These are phyloP conservation scores for Polyommatus icarus DNA, from an alignment of 2,888 invertebrate species.

Conservation along the genomic window DNA sequence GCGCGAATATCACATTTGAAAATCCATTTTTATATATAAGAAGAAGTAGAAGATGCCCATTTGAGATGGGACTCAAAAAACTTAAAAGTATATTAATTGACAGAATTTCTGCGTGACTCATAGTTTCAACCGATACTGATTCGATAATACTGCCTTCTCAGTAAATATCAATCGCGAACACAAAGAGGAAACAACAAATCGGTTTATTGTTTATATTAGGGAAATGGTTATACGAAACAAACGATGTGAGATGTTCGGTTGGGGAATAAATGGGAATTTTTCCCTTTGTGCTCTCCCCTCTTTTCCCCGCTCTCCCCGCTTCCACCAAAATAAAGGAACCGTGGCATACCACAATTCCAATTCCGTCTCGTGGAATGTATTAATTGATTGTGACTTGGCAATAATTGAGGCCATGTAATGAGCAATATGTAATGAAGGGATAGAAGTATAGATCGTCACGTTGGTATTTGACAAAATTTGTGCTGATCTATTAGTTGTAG, in stretches of 20 bases:
- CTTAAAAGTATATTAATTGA: no score
- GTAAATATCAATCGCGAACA: neutral
- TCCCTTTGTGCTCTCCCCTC: neutral
- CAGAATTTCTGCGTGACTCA: no score
- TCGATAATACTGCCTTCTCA: neutral
- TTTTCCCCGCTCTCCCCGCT: neutral
- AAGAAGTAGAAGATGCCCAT: no score
- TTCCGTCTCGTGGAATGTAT: neutral
- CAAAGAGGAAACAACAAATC: neutral
- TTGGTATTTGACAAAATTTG: no score
- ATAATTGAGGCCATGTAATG: neutral
- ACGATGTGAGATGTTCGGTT: neutral
- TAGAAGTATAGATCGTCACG: no score
- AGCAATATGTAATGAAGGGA: no score
- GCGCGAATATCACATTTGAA: no score
- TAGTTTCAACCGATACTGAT: no score
- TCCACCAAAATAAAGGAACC: neutral
- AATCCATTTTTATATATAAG: no score
- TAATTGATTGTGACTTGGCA: neutral
- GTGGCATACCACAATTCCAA: slow-evolving; percentile 2
- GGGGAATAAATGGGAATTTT: neutral
- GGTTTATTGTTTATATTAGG: slow-evolving; percentile 3
- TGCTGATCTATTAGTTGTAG: no score
- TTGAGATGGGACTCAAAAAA: no score
- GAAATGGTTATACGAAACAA: neutral